Conservation (phyloP, 2,888 invertebrate genomes). For the Oscheius sp. region DNA sequence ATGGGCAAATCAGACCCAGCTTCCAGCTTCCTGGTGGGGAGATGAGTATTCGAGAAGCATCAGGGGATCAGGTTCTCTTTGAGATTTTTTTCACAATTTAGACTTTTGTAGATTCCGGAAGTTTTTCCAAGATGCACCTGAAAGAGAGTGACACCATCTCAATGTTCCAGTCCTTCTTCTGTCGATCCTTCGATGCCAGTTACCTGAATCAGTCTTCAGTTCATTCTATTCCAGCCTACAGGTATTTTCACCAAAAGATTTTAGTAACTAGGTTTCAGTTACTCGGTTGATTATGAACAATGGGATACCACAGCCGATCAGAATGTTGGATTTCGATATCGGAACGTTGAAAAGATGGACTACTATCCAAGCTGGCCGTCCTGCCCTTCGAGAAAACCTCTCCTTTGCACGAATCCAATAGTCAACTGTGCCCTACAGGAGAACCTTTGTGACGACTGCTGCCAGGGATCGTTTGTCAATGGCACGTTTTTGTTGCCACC, state of each 20-base stretch:
- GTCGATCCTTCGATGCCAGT: conserved; percentile 51
- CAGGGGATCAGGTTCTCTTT: conserved; percentile 56
- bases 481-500: conserved; percentile 55
- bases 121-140: conserved; percentile 54
- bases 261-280: conserved; percentile 38
- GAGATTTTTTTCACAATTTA: neutral
- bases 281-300: conserved; percentile 50
- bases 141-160: conserved; percentile 42
- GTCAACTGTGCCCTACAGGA: conserved; percentile 54
- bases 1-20: conserved; percentile 54
- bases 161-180: conserved; percentile 61
- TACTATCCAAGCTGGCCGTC: conserved; percentile 67
- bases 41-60: conserved; percentile 52
- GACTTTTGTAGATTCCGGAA: conserved; percentile 54
- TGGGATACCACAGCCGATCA: conserved; percentile 64
- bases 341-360: conserved; percentile 62
- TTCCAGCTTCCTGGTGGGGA: conserved; percentile 65
- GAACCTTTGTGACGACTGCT: conserved; percentile 66
- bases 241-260: neutral
- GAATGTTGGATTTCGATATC: conserved; percentile 66
- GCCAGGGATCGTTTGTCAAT: conserved; percentile 47
- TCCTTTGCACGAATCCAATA: neutral
- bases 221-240: conserved; percentile 16
- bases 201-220: conserved; percentile 13
- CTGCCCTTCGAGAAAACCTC: conserved; percentile 47